Percentiles rank a stretch among this genome's conserved stretches.
Evolutionary conservation across 37 sponge, comb jelly and placozoan genomes (phyloP).

Genomic region (Axinella damicornis): DNA sequence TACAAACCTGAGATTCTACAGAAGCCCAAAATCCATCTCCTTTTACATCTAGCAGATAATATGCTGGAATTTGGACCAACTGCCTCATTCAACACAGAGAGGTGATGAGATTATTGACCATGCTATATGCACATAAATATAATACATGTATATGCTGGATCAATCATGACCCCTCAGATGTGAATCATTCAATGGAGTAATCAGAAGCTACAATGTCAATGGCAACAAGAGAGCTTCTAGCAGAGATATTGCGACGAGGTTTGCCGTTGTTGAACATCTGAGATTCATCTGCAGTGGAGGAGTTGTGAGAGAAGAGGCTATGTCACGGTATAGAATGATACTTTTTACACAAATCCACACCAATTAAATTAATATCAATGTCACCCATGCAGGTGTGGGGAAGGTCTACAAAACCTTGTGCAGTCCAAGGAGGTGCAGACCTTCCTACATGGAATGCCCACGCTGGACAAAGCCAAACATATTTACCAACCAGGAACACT

Average conservation of each 20-base stretch:
- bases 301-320: not conserved
- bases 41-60: conserved; percentile 39
- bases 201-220: conserved; percentile 38
- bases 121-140: too few relatives aligned
- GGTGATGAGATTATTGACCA: too few relatives aligned
- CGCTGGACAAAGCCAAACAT: not conserved
- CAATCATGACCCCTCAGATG: conserved; percentile 5
- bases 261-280: conserved; percentile 17
- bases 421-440: not conserved
- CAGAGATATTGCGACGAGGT: conserved; percentile 36
- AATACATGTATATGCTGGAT: too few relatives aligned
- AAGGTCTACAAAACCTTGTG: conserved; percentile 17
- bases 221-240: conserved; percentile 55
- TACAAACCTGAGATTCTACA: conserved; percentile 4
- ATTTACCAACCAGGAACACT: conserved; percentile 43
- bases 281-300: conserved; percentile 17
- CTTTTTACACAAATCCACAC: not conserved
- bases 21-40: conserved; percentile 45
- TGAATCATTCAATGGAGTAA: conserved; percentile 40
- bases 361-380: too few relatives aligned
- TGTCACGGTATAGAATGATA: not conserved
- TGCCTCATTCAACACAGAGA: conserved; percentile 44
- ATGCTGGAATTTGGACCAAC: conserved; percentile 53
- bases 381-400: not conserved
- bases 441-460: conserved; percentile 19